phyloP scores from a whole-genome alignment of 2,888 invertebrate genomes.

The Trisateles emortualis region DNA sequence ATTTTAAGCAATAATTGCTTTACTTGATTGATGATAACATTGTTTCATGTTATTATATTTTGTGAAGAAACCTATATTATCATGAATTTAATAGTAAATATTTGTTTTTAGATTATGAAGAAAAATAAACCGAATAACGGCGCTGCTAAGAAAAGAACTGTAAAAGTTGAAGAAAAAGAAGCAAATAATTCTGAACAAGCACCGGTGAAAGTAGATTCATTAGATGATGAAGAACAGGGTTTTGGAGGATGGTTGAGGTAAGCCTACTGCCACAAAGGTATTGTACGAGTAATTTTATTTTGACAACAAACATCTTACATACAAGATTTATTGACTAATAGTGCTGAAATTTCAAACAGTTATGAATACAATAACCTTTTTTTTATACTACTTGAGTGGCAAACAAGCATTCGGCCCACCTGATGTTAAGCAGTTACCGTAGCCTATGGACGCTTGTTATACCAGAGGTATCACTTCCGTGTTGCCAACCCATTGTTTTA shows the following conservation, averaged over 20 bases:
- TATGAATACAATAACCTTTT: too few relatives aligned
- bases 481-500: too few relatives aligned
- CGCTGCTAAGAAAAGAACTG: slow-evolving; percentile 54
- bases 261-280: slow-evolving; percentile 1
- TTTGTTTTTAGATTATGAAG: slow-evolving; percentile 70
- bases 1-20: background rate
- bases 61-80: too few relatives aligned
- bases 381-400: too few relatives aligned
- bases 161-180: slow-evolving; percentile 51
- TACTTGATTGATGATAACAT: slow-evolving; percentile 1
- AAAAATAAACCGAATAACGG: slow-evolving; percentile 63
- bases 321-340: too few relatives aligned
- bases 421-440: too few relatives aligned
- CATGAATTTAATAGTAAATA: too few relatives aligned
- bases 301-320: too few relatives aligned
- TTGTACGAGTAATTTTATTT: background rate
- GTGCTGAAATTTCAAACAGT: too few relatives aligned
- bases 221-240: slow-evolving; percentile 79
- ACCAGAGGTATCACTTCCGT: too few relatives aligned
- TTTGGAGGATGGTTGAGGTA: slow-evolving; percentile 82
- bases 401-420: too few relatives aligned
- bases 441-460: too few relatives aligned
- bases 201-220: slow-evolving; percentile 49
- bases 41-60: background rate
- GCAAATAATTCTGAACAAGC: slow-evolving; percentile 44